Conservation (phyloP, 2,797 vertebrate species). For the Chanos chanos region DNA sequence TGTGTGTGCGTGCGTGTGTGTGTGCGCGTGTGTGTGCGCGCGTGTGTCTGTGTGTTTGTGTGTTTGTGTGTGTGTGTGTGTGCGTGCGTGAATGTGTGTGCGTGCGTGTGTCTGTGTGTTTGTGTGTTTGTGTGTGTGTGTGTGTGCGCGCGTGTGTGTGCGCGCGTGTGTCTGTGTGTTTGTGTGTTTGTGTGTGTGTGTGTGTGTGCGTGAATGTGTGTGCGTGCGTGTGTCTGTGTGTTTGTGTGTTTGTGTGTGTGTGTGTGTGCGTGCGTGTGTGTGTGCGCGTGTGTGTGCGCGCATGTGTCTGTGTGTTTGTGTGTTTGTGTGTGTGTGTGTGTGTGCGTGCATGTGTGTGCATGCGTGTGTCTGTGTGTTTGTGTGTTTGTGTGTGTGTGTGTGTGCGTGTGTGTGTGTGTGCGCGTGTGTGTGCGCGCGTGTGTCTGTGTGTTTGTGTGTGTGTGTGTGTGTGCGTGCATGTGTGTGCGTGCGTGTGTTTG, state of each 20-base stretch:
- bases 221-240: background rate
- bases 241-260: too few relatives aligned
- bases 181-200: too few relatives aligned
- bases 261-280: background rate
- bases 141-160: background rate
- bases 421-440: constrained; percentile 6
- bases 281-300: background rate
- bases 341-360: background rate
- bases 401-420: background rate
- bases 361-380: too few relatives aligned
- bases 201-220: background rate
- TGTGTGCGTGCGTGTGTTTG: background rate
- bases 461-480: constrained; percentile 6
- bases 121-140: too few relatives aligned
- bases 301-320: too few relatives aligned
- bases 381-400: too few relatives aligned
- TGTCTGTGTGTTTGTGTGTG: too few relatives aligned
- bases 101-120: too few relatives aligned
- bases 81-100: background rate
- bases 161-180: background rate
- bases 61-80: too few relatives aligned
- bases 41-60: too few relatives aligned
- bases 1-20: background rate
- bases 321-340: too few relatives aligned
- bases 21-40: background rate